A percentile compares a stretch with the other conserved stretches of the same genome.
Conservation (phyloP, 2,888 invertebrate species). For the Dermolepida albohirtum region DNA sequence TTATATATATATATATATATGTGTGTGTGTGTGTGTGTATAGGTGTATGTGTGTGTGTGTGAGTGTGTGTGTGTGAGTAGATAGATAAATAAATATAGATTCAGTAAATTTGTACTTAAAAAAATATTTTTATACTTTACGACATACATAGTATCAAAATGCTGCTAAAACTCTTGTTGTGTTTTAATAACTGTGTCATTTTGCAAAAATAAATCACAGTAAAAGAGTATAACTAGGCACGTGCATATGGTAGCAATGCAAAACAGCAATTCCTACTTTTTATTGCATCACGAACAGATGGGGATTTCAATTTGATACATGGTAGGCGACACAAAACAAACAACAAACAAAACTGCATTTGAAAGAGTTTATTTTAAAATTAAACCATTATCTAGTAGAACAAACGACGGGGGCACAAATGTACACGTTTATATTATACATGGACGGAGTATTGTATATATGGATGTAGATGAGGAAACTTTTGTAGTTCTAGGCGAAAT, state of each 20-base stretch:
- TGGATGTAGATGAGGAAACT: constrained; percentile 4
- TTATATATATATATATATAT: too few species aligned
- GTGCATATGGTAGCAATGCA: constrained; percentile 4
- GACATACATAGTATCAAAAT: too few species aligned
- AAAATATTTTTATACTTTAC: too few species aligned
- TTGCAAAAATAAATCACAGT: background rate
- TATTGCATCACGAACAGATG: constrained; percentile 14
- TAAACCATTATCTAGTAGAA: constrained; percentile 17
- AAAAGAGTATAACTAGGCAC: background rate
- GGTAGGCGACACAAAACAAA: constrained; percentile 8
- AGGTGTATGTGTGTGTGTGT: too few species aligned
- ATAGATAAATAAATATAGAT: too few species aligned
- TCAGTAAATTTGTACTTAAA: too few species aligned
- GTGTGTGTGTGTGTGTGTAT: too few species aligned
- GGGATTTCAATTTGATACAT: constrained; percentile 33
- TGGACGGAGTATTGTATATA: background rate
- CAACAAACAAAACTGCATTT: constrained; percentile 9
- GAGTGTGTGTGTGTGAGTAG: too few species aligned
- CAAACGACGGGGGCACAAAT: constrained; percentile 12
- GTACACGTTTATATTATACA: background rate
- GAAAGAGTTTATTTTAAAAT: constrained; percentile 26
- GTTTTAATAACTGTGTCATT: constrained; percentile 23
- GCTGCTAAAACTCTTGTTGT: too few species aligned
- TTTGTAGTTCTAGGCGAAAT: constrained; percentile 14
- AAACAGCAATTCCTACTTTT: constrained; percentile 3